These are phyloP conservation scores for Tricholauxania praeusta DNA, from an alignment of 2,888 invertebrate species.

Conservation along the genomic window DNA sequence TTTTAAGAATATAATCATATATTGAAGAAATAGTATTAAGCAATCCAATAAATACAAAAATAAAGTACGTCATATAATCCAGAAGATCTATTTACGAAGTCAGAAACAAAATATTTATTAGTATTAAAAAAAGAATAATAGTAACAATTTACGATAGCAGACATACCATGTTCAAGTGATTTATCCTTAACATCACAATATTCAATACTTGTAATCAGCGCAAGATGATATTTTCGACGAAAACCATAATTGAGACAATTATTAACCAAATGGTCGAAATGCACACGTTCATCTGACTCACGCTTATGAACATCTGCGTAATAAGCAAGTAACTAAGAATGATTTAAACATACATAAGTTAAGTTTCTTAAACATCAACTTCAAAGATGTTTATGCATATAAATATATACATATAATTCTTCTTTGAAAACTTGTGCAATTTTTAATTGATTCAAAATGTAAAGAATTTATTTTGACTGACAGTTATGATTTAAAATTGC, in stretches of 20 bases:
- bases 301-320: slow-evolving; percentile 54
- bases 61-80: slow-evolving; percentile 47
- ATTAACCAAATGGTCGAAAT: slow-evolving; percentile 54
- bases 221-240: slow-evolving; percentile 46
- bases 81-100: slow-evolving; percentile 47
- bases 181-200: slow-evolving; percentile 56
- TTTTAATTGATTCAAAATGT: no score
- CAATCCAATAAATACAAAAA: slow-evolving; percentile 43
- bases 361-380: no score
- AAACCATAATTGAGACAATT: slow-evolving; percentile 57
- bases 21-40: slow-evolving; percentile 41
- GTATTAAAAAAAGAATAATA: neutral
- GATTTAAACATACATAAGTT: neutral
- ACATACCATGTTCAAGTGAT: slow-evolving; percentile 47
- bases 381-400: no score
- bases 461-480: no score
- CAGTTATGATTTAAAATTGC: no score
- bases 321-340: slow-evolving; percentile 51
- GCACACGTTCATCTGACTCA: slow-evolving; percentile 50
- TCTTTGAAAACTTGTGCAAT: no score
- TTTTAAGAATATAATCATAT: slow-evolving; percentile 52
- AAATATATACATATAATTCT: no score
- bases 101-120: neutral
- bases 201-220: slow-evolving; percentile 56
- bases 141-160: neutral